A percentile compares a stretch with the other conserved stretches of the same genome.
Evolutionary conservation across 2,888 invertebrate species (phyloP).

Genomic region (Girardia tigrina): DNA sequence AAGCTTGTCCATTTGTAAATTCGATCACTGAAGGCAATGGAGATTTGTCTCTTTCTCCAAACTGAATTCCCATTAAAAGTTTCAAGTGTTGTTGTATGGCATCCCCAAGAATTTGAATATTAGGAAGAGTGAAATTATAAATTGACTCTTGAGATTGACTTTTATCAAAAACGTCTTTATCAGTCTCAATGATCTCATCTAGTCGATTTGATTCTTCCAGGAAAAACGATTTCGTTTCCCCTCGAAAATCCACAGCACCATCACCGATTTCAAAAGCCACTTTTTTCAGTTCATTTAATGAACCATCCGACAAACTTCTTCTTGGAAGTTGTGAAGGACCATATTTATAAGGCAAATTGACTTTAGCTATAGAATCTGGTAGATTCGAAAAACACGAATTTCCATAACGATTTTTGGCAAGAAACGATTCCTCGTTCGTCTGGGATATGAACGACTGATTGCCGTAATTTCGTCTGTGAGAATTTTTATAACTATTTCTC

Average conservation of each 20-base stretch:
- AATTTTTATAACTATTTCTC: background rate
- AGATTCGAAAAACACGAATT: background rate
- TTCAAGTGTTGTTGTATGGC: slow-evolving; percentile 7
- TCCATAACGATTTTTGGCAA: background rate
- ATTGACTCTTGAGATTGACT: slow-evolving; percentile 1
- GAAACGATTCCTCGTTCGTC: background rate
- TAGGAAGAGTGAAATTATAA: slow-evolving; percentile 3
- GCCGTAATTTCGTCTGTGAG: background rate
- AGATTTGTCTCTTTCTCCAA: background rate
- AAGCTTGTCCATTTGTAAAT: background rate
- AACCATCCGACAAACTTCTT: slow-evolving; percentile 6
- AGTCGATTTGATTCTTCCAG: background rate
- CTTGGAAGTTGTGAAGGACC: background rate
- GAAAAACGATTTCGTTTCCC: background rate
- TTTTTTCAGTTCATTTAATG: background rate
- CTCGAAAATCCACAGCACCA: background rate
- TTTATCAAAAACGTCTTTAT: background rate
- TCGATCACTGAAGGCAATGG: background rate
- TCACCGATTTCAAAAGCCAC: background rate
- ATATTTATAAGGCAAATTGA: background rate
- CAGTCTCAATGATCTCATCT: background rate
- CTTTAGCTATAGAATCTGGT: background rate
- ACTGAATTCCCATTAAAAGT: background rate
- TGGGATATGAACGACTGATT: background rate
- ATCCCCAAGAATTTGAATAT: slow-evolving; percentile 3